These are phyloP conservation scores for Silurus glanis DNA, from an alignment of 2,113 vertebrate species.

Conservation along the genomic window DNA sequence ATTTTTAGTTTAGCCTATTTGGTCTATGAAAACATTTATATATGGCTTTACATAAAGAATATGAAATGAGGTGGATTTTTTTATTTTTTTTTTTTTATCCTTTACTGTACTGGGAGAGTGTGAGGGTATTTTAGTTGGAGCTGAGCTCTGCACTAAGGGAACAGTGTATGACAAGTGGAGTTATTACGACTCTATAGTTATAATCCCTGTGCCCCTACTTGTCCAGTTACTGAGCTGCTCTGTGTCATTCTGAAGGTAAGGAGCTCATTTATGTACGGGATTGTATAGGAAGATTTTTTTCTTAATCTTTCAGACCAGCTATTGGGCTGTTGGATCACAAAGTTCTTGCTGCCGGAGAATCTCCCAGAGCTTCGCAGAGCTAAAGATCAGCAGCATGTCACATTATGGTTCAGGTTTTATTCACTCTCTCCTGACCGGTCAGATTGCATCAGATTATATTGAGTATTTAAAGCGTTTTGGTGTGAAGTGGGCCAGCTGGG, in stretches of 20 bases:
- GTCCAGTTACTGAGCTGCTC: slow-evolving; percentile 21
- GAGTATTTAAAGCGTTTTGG: neutral
- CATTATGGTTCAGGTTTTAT: neutral
- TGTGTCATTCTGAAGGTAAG: slow-evolving; percentile 31
- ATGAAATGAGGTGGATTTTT: neutral
- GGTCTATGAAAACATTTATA: neutral
- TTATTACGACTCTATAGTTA: neutral
- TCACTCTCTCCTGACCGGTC: neutral
- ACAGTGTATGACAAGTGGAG: slow-evolving; percentile 23
- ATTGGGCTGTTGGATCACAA: neutral
- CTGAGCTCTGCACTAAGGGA: slow-evolving; percentile 5
- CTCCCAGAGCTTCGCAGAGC: neutral
- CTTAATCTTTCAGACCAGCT: neutral
- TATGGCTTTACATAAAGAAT: neutral
- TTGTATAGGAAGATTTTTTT: neutral
- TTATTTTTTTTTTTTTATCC: too few relatives aligned
- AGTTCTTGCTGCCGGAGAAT: neutral
- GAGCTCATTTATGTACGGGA: neutral
- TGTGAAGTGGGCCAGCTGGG: neutral
- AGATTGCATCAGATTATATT: neutral
- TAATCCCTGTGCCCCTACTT: neutral
- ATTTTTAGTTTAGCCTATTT: neutral
- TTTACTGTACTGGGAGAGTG: neutral
- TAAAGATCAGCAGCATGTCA: neutral
- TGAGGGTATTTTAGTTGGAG: neutral